A percentile compares a stretch with the other conserved stretches of the same genome.
Conservation (phyloP, 2,797 vertebrate genomes). For the Urosaurus nigricauda region DNA sequence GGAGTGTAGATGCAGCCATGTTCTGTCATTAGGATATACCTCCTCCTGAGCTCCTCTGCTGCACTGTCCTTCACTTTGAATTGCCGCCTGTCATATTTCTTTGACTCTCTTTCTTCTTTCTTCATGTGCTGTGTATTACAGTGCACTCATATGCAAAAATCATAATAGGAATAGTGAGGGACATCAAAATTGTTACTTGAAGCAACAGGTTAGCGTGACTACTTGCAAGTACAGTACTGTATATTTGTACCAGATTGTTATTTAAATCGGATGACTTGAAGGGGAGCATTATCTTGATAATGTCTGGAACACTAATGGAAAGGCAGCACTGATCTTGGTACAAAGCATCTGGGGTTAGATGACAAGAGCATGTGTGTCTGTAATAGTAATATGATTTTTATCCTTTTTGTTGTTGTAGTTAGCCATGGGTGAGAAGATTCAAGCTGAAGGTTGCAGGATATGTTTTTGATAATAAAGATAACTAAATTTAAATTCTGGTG, state of each 20-base stretch:
- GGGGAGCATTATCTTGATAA: neutral
- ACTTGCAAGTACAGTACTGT: neutral
- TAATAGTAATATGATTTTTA: neutral
- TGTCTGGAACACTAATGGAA: slow-evolving; percentile 2
- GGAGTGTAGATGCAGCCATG: too few relatives aligned
- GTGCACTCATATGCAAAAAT: neutral
- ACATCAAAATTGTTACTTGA: neutral
- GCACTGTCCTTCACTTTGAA: neutral
- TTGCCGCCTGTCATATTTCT: neutral
- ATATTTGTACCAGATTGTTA: neutral
- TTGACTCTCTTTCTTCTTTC: neutral
- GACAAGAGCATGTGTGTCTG: neutral
- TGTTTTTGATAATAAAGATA: neutral
- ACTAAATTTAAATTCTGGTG: neutral
- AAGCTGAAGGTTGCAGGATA: neutral
- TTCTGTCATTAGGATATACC: neutral
- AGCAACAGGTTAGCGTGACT: neutral
- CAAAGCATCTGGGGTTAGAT: neutral
- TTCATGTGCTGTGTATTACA: neutral
- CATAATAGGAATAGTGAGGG: neutral
- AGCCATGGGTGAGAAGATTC: neutral
- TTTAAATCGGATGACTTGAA: neutral
- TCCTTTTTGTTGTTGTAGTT: neutral
- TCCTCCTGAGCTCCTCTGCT: neutral
- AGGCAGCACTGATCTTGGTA: neutral